Evolutionary conservation across 2,113 vertebrate genomes (phyloP).

Genomic region (Ochotona curzoniae): DNA sequence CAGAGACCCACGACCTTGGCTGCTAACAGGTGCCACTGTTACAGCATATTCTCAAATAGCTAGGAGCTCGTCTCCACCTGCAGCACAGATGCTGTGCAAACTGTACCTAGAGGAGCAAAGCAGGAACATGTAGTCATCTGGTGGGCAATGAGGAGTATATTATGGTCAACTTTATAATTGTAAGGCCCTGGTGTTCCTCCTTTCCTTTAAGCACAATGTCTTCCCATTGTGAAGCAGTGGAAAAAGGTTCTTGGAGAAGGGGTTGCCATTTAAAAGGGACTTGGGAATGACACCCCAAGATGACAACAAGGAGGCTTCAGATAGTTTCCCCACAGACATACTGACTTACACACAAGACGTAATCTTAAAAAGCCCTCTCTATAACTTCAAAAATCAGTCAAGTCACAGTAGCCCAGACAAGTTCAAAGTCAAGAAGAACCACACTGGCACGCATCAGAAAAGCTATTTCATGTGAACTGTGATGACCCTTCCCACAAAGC

Average conservation of each 20-base stretch:
- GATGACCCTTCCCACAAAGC: neutral
- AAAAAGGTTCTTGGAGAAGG: neutral
- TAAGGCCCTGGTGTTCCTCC: neutral
- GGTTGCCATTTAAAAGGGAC: neutral
- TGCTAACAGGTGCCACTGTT: neutral
- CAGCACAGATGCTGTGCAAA: neutral
- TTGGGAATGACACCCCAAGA: neutral
- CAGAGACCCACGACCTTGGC: neutral
- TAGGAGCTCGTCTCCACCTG: neutral
- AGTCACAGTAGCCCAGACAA: neutral
- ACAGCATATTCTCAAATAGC: neutral
- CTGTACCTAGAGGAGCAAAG: neutral
- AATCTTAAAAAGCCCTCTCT: neutral
- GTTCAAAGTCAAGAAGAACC: neutral
- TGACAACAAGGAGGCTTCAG: neutral
- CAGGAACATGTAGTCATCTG: neutral
- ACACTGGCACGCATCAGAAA: neutral
- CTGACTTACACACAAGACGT: neutral
- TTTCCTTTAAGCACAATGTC: neutral
- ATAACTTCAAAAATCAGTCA: neutral
- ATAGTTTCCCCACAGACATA: neutral
- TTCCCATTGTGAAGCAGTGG: neutral
- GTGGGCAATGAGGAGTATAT: neutral
- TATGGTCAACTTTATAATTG: neutral
- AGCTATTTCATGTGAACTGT: neutral